These are phyloP conservation scores for Pomacea maculata DNA, from an alignment of 1,140 invertebrate genomes.

Conservation along the genomic window DNA sequence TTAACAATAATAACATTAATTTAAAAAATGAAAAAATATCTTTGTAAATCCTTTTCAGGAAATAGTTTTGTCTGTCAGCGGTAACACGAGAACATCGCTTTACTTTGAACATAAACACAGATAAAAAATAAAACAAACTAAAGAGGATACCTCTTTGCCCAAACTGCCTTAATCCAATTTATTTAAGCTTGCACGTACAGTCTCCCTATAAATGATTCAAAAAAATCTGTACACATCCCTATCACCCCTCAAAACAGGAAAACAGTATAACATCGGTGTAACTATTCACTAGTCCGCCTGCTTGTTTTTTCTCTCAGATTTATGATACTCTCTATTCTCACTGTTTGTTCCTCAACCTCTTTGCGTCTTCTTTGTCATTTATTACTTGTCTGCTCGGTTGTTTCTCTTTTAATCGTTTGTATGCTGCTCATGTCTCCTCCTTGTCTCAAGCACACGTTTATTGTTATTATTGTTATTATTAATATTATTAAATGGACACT, in stretches of 20 bases:
- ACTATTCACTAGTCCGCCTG: background rate
- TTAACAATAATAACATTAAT: too few species aligned
- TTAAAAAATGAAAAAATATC: too few species aligned
- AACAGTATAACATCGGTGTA: background rate
- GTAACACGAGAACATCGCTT: too few species aligned
- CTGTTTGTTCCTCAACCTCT: background rate
- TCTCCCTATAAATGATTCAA: background rate
- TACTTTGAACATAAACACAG: too few species aligned
- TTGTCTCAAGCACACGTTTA: too few species aligned
- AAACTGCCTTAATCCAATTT: background rate
- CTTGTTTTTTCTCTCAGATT: background rate
- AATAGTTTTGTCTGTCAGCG: too few species aligned
- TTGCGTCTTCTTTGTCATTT: background rate
- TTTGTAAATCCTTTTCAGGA: too few species aligned
- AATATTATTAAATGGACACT: too few species aligned
- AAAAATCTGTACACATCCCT: too few species aligned
- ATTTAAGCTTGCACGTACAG: background rate
- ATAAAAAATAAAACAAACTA: background rate
- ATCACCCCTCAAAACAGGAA: background rate
- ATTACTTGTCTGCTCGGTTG: background rate
- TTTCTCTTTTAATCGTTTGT: background rate
- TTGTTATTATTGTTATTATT: too few species aligned
- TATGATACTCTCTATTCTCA: background rate
- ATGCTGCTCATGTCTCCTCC: background rate
- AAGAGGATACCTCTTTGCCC: too few species aligned